A percentile compares a stretch with the other conserved stretches of the same genome.
phyloP scores from a whole-genome alignment of 2,113 vertebrate genomes.

The Callipepla squamata region DNA sequence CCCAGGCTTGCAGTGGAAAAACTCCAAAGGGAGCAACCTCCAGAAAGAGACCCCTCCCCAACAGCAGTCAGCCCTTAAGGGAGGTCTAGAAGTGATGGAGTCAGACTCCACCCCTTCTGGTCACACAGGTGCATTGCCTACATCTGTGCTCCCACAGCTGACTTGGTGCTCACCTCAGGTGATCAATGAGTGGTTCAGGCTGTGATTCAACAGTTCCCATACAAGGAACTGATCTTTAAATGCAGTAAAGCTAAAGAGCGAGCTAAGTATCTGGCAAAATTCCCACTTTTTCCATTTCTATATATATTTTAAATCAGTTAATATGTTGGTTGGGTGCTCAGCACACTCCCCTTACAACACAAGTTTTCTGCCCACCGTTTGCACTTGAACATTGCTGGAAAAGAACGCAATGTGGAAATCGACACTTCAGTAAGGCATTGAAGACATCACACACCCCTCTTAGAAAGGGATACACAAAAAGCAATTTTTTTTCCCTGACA shows the following conservation, averaged over 20 bases:
- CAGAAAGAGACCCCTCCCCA: too few species aligned
- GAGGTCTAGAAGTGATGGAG: too few species aligned
- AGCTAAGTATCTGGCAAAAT: background rate
- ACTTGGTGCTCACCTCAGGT: too few species aligned
- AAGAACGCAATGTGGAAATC: background rate
- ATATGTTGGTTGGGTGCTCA: background rate
- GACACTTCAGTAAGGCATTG: background rate
- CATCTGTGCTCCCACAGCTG: too few species aligned
- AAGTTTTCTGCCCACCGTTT: background rate
- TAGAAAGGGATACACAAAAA: background rate
- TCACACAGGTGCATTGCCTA: too few species aligned
- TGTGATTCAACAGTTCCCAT: too few species aligned
- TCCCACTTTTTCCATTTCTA: background rate
- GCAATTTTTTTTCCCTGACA: background rate
- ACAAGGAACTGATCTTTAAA: background rate
- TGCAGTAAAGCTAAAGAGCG: background rate
- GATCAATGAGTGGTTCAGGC: too few species aligned
- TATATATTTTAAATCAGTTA: background rate
- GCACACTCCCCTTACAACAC: background rate
- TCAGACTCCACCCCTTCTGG: too few species aligned
- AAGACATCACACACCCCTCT: background rate
- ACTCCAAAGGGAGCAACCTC: too few species aligned
- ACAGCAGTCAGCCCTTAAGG: too few species aligned
- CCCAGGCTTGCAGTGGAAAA: too few species aligned
- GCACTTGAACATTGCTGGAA: background rate